Evolutionary conservation across 1,140 invertebrate species (phyloP), one percentile per base, ranked within the genome.

Genomic region (Drosophila mauritiana): DNA sequence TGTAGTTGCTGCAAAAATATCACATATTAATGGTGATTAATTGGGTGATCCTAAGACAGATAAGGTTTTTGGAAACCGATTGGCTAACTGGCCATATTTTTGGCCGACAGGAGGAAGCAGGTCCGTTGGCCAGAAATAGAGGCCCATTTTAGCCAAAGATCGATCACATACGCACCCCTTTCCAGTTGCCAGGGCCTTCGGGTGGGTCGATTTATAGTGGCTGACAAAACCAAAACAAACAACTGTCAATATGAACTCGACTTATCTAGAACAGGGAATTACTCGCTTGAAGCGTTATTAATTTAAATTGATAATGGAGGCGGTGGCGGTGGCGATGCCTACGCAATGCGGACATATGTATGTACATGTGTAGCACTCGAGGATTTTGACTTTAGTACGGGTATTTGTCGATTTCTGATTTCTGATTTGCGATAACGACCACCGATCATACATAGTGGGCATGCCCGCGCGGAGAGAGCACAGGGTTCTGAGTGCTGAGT

Each of bases 351-450:
- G 37, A 59, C 75, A 52, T 17, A 17, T 17, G 17, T 79, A 55
- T 12, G 31, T 58, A 75, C 39, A 27, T 51, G 55, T 58, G 67
- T 76, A 73, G 31, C 61, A 68, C 68, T 84, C 56, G 63, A 78
- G 64, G 34, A 63, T 64, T 78, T 80, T 46, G 79, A 88, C 80
- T 88, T 89, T 84, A 73, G 76, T 78, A 73, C 61, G 64, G 31
- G 45, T 68, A 65, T 52, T 64, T 62, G 42, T 64, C 62, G 62
- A 64, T 61, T 84, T 88, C 73, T 64, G 77, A 90, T 83, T 76
- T 75, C 22, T 88, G 83, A 90, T 83, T 76, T 72, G 17, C 89
- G 83, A 88, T 88, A 88, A 89, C 84, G 75, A 55, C 56, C 54
- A 64, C 72, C 15, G 80, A 84, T 84, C 84, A 82, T 70, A 61